Conservation (phyloP, 1,140 invertebrate species). For the Physella acuta region DNA sequence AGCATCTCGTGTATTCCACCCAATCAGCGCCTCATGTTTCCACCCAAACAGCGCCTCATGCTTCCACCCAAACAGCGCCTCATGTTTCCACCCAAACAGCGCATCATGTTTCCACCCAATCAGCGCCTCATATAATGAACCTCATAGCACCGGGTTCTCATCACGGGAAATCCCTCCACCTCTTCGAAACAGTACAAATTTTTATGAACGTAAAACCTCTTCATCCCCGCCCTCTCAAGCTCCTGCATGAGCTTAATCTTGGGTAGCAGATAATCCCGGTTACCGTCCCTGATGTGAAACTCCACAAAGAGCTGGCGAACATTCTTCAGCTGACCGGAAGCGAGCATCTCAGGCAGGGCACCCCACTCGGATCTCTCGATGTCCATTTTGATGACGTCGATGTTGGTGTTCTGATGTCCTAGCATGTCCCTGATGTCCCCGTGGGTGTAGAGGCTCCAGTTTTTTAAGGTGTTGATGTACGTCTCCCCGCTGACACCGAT, state of each 20-base stretch:
- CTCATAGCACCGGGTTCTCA: background rate
- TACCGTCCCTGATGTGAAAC: background rate
- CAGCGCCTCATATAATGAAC: background rate
- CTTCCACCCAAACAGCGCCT: no score
- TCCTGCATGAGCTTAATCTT: background rate
- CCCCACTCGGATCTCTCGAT: constrained; percentile 14
- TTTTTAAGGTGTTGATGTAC: background rate
- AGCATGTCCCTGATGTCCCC: constrained; percentile 5
- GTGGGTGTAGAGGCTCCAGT: background rate
- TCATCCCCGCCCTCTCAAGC: background rate
- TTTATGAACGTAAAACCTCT: background rate
- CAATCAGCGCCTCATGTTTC: no score
- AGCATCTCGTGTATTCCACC: no score
- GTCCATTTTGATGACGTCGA: constrained; percentile 19
- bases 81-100: no score
- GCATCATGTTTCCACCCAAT: no score
- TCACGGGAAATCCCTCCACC: background rate
- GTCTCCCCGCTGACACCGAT: background rate
- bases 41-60: no score
- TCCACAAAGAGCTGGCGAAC: constrained; percentile 13
- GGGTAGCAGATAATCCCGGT: background rate
- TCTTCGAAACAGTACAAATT: background rate
- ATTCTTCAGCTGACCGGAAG: background rate
- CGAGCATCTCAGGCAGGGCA: background rate
- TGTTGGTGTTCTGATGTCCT: background rate